Evolutionary conservation across 2,113 vertebrate species (phyloP).

Genomic region (Piprites chloris): DNA sequence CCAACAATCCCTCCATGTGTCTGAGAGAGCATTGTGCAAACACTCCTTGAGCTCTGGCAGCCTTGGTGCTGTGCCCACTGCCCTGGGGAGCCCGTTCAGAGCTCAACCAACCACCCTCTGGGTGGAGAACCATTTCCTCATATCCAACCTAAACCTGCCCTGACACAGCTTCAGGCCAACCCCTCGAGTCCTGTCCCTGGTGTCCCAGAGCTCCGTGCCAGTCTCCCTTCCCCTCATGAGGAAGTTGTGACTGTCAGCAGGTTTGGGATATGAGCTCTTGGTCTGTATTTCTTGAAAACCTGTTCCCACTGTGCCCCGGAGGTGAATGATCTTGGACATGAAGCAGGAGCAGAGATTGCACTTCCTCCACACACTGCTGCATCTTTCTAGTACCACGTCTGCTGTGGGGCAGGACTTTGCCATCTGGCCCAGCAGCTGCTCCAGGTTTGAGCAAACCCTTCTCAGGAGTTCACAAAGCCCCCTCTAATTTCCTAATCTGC

Average conservation of each 20-base stretch:
- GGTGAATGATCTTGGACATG: background rate
- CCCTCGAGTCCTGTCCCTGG: background rate
- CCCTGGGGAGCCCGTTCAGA: background rate
- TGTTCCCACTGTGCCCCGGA: background rate
- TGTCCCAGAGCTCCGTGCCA: background rate
- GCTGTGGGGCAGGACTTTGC: background rate
- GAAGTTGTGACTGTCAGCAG: background rate
- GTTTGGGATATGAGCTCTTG: background rate
- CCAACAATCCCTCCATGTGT: background rate
- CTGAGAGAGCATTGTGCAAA: background rate
- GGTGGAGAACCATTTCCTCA: no score
- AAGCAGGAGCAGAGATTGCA: background rate
- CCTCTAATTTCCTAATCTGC: background rate
- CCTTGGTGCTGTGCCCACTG: background rate
- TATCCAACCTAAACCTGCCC: background rate
- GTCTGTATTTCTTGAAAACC: background rate
- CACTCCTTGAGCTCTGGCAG: background rate
- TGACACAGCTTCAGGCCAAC: background rate
- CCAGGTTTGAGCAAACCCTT: background rate
- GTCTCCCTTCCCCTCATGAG: background rate
- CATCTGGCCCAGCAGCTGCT: conserved; percentile 4
- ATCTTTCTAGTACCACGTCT: background rate
- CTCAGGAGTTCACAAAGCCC: background rate
- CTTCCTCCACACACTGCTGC: background rate
- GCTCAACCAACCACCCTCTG: no score